These are phyloP conservation scores for Myrmophylax atrothorax DNA, from an alignment of 2,113 vertebrate genomes.

Conservation along the genomic window DNA sequence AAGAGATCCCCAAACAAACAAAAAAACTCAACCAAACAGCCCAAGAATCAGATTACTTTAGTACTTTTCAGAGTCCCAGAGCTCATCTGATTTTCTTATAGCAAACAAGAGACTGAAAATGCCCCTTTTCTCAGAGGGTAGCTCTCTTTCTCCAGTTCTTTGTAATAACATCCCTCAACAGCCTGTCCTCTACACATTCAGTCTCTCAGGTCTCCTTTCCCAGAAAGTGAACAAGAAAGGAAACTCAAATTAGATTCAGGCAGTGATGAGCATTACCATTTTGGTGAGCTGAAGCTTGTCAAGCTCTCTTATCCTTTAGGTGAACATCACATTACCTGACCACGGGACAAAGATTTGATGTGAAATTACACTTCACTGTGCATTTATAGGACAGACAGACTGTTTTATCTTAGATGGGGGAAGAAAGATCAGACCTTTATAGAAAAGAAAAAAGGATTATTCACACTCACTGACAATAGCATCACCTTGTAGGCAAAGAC, in stretches of 20 bases:
- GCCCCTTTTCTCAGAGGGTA: neutral
- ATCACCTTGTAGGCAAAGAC: neutral
- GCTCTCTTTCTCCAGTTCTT: neutral
- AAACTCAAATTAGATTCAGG: conserved; percentile 40
- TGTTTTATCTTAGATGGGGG: conserved; percentile 9
- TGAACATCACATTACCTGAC: conserved; percentile 19
- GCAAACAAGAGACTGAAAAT: neutral
- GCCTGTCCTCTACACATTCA: neutral
- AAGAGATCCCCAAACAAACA: neutral
- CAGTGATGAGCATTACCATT: conserved; percentile 52
- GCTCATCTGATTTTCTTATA: neutral
- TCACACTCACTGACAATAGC: conserved; percentile 2
- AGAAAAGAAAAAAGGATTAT: conserved; percentile 11
- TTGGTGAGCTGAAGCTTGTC: conserved; percentile 57
- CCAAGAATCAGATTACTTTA: neutral
- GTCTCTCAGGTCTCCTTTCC: neutral
- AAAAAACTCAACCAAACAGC: neutral
- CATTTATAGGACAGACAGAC: conserved; percentile 51
- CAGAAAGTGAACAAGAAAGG: neutral
- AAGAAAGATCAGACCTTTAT: conserved; percentile 20
- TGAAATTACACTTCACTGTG: conserved; percentile 58
- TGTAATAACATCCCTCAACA: neutral
- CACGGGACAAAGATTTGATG: conserved; percentile 31
- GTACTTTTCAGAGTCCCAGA: neutral
- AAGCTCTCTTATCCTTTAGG: conserved; percentile 28